Evolutionary conservation across 2,113 vertebrate species (phyloP).

Genomic region (Meleagris gallopavo): DNA sequence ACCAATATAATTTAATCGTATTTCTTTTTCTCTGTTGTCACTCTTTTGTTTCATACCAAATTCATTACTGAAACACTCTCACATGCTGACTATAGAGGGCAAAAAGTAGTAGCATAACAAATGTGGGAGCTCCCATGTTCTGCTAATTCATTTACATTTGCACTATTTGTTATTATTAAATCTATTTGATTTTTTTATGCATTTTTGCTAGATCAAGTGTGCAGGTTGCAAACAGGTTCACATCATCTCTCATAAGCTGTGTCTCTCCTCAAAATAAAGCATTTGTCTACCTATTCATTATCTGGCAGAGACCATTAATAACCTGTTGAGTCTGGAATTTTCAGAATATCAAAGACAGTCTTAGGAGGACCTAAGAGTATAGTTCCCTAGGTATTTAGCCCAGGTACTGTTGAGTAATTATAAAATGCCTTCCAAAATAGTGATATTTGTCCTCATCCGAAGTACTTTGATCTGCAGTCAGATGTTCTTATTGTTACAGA

Average conservation of each 20-base stretch:
- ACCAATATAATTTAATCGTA: background rate
- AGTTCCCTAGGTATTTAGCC: background rate
- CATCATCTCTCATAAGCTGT: background rate
- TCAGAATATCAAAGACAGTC: background rate
- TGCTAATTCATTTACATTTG: background rate
- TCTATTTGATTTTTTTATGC: background rate
- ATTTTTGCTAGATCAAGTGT: background rate
- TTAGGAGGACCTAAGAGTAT: background rate
- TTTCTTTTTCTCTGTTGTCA: slow-evolving; percentile 34
- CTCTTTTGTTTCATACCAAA: slow-evolving; percentile 45
- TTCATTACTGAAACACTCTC: slow-evolving; percentile 44
- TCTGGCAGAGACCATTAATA: background rate
- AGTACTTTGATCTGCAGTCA: background rate
- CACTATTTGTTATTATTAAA: background rate
- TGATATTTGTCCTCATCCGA: background rate
- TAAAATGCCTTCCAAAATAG: background rate
- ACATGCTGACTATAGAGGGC: background rate
- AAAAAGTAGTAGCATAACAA: background rate
- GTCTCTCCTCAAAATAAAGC: background rate
- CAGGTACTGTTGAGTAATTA: background rate
- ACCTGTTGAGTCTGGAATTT: background rate
- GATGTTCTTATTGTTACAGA: background rate
- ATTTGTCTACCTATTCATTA: background rate
- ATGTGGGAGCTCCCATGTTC: background rate
- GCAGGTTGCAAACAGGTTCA: slow-evolving; percentile 2